These are phyloP conservation scores for Glossosoma conforme DNA, from an alignment of 1,140 invertebrate genomes.

Conservation along the genomic window DNA sequence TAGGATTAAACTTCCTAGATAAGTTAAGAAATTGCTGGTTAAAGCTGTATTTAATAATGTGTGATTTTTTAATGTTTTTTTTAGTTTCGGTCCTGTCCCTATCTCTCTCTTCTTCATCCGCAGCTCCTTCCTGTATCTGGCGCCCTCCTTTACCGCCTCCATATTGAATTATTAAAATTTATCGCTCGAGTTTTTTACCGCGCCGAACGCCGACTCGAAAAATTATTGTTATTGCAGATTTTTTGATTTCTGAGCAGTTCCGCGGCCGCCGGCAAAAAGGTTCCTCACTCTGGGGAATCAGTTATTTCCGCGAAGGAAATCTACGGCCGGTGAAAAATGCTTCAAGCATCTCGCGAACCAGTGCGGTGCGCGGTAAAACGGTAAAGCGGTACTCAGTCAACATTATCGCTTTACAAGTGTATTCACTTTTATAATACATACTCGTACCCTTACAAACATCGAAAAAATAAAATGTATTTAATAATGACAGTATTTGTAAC, in stretches of 20 bases:
- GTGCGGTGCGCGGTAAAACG: no score
- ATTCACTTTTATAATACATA: no score
- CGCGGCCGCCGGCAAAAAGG: constrained; percentile 26
- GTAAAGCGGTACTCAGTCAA: no score
- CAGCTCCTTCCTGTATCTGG: constrained; percentile 16
- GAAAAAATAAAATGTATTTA: no score
- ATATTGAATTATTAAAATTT: constrained; percentile 34
- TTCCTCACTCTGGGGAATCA: constrained; percentile 20
- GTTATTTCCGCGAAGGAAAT: constrained; percentile 18
- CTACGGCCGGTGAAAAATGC: no score
- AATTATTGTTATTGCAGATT: constrained; percentile 34
- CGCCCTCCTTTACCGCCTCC: constrained; percentile 31
- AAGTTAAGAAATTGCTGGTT: neutral
- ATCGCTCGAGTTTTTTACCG: constrained; percentile 29
- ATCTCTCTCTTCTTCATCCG: neutral
- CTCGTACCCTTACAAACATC: no score
- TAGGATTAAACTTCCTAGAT: no score
- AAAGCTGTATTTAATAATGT: neutral
- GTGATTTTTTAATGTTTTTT: no score
- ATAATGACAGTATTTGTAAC: no score
- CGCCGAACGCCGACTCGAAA: constrained; percentile 15
- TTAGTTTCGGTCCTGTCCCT: neutral
- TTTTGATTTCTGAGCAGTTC: constrained; percentile 33
- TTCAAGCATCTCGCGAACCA: no score
- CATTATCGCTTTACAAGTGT: no score